Conservation (phyloP, 2,113 vertebrate species). For the Micromys minutus region DNA sequence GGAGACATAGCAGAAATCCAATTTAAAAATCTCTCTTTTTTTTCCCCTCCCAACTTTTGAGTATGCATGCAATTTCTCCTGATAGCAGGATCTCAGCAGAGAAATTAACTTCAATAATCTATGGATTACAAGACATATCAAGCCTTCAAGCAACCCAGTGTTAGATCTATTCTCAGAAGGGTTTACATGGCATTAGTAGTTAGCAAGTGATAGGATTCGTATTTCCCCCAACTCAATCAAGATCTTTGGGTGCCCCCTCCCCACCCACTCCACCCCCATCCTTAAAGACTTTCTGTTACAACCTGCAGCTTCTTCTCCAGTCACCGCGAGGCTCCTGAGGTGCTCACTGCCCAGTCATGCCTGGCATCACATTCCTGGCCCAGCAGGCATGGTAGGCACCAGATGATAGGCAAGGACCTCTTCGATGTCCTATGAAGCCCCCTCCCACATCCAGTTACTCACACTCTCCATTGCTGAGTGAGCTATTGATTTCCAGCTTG, state of each 20-base stretch:
- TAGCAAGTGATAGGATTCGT: slow-evolving; percentile 83
- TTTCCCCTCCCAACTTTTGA: slow-evolving; percentile 66
- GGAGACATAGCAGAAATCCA: slow-evolving; percentile 80
- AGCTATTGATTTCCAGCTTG: slow-evolving; percentile 61
- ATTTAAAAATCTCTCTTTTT: slow-evolving; percentile 78
- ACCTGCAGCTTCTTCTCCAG: slow-evolving; percentile 37
- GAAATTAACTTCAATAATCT: slow-evolving; percentile 88
- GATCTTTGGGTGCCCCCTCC: slow-evolving; percentile 61
- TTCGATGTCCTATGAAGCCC: neutral
- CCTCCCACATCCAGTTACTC: neutral
- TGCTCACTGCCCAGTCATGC: neutral
- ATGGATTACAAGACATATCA: slow-evolving; percentile 86
- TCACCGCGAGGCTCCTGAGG: slow-evolving; percentile 47
- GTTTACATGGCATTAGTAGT: slow-evolving; percentile 84
- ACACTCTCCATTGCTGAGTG: slow-evolving; percentile 31
- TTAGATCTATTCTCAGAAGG: slow-evolving; percentile 85
- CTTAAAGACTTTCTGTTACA: slow-evolving; percentile 71
- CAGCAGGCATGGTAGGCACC: neutral
- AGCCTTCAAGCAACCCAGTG: slow-evolving; percentile 81
- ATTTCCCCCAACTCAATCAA: slow-evolving; percentile 78
- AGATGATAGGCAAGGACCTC: neutral
- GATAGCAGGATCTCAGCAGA: slow-evolving; percentile 84
- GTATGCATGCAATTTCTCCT: slow-evolving; percentile 72
- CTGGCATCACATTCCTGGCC: neutral
- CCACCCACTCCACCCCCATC: slow-evolving; percentile 70